Evolutionary conservation across 2,888 invertebrate species (phyloP).

Genomic region (Nomada fabriciana): DNA sequence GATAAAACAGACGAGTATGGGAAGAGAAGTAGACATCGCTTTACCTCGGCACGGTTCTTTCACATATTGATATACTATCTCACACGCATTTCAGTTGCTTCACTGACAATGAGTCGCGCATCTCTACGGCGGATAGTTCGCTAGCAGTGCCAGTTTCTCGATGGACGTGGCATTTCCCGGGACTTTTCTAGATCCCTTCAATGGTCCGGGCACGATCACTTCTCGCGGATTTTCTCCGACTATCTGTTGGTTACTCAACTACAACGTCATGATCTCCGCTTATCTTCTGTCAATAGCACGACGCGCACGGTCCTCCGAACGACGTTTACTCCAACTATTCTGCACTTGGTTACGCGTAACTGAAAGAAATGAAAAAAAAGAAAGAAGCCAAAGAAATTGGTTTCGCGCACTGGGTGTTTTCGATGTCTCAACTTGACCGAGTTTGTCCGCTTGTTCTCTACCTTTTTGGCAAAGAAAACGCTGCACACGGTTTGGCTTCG

Average conservation of each 20-base stretch:
- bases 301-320: not conserved
- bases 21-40: constrained; percentile 82
- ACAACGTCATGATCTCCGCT: not conserved
- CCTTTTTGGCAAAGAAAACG: constrained; percentile 1
- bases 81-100: constrained; percentile 68
- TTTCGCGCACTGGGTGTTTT: not conserved
- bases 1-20: constrained; percentile 79
- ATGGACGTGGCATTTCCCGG: constrained; percentile 43
- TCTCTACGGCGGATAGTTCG: constrained; percentile 13
- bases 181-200: not conserved
- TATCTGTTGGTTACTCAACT: not conserved
- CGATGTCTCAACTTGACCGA: constrained; percentile 32
- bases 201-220: not conserved
- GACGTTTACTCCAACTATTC: not conserved
- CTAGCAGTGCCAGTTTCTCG: constrained; percentile 25
- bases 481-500: not conserved
- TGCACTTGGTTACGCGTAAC: not conserved
- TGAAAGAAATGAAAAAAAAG: not conserved
- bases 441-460: constrained; percentile 1
- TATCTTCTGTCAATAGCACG: not conserved
- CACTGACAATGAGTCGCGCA: constrained; percentile 13
- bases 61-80: constrained; percentile 78
- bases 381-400: not conserved
- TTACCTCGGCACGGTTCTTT: constrained; percentile 73
- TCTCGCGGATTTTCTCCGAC: not conserved